Conservation (phyloP, 2,797 vertebrate genomes). For the Linurgus olivaceus region DNA sequence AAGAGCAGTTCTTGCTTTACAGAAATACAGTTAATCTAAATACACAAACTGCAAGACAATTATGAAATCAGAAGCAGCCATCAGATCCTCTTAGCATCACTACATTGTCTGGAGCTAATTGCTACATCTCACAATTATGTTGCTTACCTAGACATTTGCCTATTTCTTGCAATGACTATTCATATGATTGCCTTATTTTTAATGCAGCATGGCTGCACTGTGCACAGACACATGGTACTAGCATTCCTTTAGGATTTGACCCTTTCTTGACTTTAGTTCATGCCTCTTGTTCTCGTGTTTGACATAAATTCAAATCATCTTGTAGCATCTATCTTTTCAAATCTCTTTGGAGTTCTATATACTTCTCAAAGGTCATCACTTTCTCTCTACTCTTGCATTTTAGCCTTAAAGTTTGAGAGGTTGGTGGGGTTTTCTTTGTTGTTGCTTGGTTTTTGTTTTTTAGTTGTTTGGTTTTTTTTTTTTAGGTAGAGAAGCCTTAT, state of each 20-base stretch:
- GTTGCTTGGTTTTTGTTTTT: not conserved
- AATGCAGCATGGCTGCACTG: not conserved
- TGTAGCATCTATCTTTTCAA: not conserved
- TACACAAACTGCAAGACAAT: constrained; percentile 1
- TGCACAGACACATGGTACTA: not conserved
- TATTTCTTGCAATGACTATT: not conserved
- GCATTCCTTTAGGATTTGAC: constrained; percentile 2
- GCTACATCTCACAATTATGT: not conserved
- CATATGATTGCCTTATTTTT: not conserved
- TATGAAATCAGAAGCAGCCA: constrained; percentile 4
- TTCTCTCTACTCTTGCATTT: not conserved
- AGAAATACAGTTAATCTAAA: not conserved
- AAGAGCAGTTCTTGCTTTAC: not conserved
- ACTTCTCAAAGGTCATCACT: not conserved
- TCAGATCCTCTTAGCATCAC: not conserved
- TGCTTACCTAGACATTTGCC: not conserved
- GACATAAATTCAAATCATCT: constrained; percentile 36
- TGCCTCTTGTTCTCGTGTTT: not conserved
- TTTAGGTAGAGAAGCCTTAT: not conserved
- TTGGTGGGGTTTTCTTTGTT: not conserved
- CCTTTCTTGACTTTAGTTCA: constrained; percentile 6
- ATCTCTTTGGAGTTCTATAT: not conserved
- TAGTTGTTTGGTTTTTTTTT: accelerated
- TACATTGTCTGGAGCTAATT: constrained; percentile 21
- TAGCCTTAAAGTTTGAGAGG: not conserved